Percentiles rank a stretch among this genome's conserved stretches.
These are phyloP conservation scores for Ifrita kowaldi DNA, from an alignment of 2,113 vertebrate genomes.

Conservation along the genomic window DNA sequence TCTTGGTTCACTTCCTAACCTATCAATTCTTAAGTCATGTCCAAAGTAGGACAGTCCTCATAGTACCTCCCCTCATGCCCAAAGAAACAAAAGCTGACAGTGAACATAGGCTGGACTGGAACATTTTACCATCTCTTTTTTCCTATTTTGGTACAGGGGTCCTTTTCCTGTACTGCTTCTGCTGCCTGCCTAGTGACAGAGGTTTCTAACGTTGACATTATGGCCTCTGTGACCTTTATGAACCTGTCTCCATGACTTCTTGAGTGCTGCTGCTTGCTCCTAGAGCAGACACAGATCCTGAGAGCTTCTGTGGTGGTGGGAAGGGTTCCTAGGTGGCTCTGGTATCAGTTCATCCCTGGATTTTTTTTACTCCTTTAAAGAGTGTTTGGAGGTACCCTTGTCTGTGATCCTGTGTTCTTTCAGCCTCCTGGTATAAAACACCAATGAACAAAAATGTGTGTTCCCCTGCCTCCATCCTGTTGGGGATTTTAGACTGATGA, in stretches of 20 bases:
- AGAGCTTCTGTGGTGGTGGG: not conserved
- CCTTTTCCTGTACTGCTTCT: not conserved
- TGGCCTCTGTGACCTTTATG: not conserved
- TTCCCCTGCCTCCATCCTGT: not conserved
- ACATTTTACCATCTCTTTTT: not conserved
- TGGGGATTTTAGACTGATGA: not conserved
- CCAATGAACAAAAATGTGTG: not conserved
- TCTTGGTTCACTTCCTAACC: not conserved
- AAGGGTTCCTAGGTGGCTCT: not conserved
- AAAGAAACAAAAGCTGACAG: not conserved
- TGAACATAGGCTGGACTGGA: not conserved
- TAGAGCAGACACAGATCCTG: not conserved
- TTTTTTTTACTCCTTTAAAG: not conserved
- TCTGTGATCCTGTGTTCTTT: not conserved
- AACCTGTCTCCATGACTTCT: not conserved
- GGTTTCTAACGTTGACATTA: not conserved
- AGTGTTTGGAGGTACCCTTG: not conserved
- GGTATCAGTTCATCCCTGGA: not conserved
- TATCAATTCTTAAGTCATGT: not conserved
- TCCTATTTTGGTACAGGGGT: not conserved
- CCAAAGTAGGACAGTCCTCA: not conserved
- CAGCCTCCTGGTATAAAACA: not conserved
- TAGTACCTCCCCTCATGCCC: not conserved
- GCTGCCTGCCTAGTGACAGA: not conserved
- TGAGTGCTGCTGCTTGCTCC: not conserved